These are phyloP conservation scores for Nautilus pompilius DNA, from an alignment of 1,140 invertebrate species.

Conservation along the genomic window DNA sequence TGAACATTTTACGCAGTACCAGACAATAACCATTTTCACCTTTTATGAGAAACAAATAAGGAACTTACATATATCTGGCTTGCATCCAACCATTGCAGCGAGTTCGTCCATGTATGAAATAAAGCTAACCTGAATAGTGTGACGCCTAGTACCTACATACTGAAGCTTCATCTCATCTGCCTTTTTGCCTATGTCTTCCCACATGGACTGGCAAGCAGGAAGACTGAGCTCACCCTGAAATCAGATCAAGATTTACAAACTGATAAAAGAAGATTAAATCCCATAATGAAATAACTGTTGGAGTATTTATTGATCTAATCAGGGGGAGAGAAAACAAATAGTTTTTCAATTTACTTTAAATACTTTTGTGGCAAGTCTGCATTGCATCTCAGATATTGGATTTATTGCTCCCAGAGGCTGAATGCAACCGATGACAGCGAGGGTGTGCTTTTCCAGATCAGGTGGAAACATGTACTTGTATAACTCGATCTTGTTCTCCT, in stretches of 20 bases:
- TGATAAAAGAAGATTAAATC: no score
- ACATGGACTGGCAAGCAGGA: slow-evolving; percentile 31
- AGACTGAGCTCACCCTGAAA: slow-evolving; percentile 25
- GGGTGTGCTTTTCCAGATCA: slow-evolving; percentile 38
- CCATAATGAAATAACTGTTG: neutral
- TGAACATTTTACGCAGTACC: no score
- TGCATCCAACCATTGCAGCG: slow-evolving; percentile 51
- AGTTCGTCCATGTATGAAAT: slow-evolving; percentile 57
- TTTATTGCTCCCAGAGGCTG: slow-evolving; percentile 60
- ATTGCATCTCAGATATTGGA: slow-evolving; percentile 49
- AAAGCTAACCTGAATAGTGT: slow-evolving; percentile 53
- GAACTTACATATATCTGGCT: slow-evolving; percentile 48
- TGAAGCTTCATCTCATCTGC: slow-evolving; percentile 24
- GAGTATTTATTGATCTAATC: neutral
- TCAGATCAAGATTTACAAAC: no score
- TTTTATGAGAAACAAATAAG: no score
- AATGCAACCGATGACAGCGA: slow-evolving; percentile 60
- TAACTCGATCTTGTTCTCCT: slow-evolving; percentile 51
- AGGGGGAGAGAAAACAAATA: neutral
- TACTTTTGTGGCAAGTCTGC: slow-evolving; percentile 25
- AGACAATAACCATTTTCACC: no score
- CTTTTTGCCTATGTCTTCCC: slow-evolving; percentile 33
- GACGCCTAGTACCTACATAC: slow-evolving; percentile 33
- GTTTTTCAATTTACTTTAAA: slow-evolving; percentile 23
- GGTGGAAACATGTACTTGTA: slow-evolving; percentile 59